Evolutionary conservation across 1,140 invertebrate species (phyloP), one percentile per base, ranked within the genome.

Genomic region (Drosophila auraria): DNA sequence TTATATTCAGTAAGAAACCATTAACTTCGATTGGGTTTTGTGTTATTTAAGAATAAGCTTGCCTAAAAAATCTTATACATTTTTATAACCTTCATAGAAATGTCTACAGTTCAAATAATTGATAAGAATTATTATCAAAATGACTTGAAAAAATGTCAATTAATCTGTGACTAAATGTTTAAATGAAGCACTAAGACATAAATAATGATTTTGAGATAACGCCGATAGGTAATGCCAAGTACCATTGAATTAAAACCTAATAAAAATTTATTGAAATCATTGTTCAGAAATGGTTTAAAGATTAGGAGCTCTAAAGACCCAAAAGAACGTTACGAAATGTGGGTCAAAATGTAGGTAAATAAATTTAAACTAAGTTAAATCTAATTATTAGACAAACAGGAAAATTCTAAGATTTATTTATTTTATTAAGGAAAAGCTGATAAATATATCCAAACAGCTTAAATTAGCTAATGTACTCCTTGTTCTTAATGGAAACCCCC

Each of bases 391-490:
- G n/a, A n/a, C n/a, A n/a, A n/a, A n/a, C n/a, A n/a, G n/a, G n/a
- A n/a, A n/a, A n/a, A 30, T 30, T 30, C 4, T 2, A 2, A 25
- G 25, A 2, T 25, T 4, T 25, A 25, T 2, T 2, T 25, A 25
- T 25, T 25, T 25, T 25, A 2, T 2, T 25, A 2, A 25, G 25
- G 2, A 25, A 2, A 2, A 3, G 20, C 20, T 20, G 20, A 20
- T 20, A 20, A 20, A 20, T 20, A 20, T 20, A 20, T 3, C 0
- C 4, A 42, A 42, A 30, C 12, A 1, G 0, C 0, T n/a, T 30
- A 3, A 17, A 20, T 11, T 15, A 84, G 59, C 11, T 30, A 12
- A 77, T n/a, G 9, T 66, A 77, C 66, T 49, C 53, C 3, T 33
- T 11, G 11, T 12, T 14, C 42, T 25, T 12, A 38, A 62, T 63